Percentiles rank a stretch among this genome's conserved stretches.
Conservation (phyloP, 2,888 invertebrate species). For the Limnephilus rhombicus region DNA sequence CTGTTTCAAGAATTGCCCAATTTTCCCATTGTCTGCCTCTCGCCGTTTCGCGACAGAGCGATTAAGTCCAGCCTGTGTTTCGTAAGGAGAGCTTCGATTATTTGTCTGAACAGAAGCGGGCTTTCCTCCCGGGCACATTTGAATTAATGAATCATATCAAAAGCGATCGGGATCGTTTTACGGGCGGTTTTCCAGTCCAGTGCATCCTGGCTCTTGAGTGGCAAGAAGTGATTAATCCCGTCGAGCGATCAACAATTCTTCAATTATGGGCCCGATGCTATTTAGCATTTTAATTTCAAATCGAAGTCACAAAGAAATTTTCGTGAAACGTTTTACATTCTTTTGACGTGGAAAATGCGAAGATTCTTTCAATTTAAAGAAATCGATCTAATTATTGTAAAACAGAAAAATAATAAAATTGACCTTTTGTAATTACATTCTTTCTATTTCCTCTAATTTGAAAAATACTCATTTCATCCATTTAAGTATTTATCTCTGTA, state of each 20-base stretch:
- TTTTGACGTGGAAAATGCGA: not conserved
- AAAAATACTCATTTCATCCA: not conserved
- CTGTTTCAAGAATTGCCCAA: constrained; percentile 42
- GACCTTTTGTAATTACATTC: not conserved
- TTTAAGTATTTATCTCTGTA: not conserved
- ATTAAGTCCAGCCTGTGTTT: constrained; percentile 38
- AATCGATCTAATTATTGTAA: not conserved
- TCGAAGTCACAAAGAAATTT: not conserved
- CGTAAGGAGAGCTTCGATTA: constrained; percentile 30
- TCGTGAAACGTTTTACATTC: not conserved
- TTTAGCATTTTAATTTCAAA: constrained; percentile 11
- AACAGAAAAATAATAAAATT: not conserved
- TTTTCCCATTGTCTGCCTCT: constrained; percentile 27
- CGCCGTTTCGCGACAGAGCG: constrained; percentile 40
- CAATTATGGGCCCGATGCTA: not conserved
- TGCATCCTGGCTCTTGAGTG: constrained; percentile 19
- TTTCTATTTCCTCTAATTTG: not conserved
- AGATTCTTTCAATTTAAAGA: not conserved
- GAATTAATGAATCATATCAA: constrained; percentile 25
- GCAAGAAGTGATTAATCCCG: constrained; percentile 20
- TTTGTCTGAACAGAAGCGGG: constrained; percentile 25
- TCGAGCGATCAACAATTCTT: constrained; percentile 9
- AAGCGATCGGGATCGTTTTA: not conserved
- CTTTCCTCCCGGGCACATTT: not conserved
- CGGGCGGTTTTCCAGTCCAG: constrained; percentile 20